A percentile compares a stretch with the other conserved stretches of the same genome.
These are phyloP conservation scores for Muntiacus muntjak DNA, from an alignment of 2,113 vertebrate species.

Conservation along the genomic window DNA sequence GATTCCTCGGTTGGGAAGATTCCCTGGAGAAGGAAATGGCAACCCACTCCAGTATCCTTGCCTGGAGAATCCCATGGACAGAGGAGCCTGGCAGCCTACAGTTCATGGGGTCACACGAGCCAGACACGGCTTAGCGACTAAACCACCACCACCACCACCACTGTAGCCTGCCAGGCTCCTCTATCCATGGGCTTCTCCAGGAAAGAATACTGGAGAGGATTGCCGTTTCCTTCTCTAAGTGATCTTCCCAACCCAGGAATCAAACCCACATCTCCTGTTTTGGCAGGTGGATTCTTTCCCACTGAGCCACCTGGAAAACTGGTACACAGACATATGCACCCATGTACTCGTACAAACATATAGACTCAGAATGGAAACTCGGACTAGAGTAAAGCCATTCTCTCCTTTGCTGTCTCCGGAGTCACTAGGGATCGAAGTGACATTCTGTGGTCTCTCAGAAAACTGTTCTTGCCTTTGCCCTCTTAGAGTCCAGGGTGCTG, in stretches of 20 bases:
- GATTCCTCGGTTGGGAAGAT: not conserved
- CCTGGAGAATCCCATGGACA: not conserved
- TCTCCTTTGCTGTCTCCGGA: not conserved
- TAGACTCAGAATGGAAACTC: not conserved
- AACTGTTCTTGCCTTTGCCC: not conserved
- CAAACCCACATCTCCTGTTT: not conserved
- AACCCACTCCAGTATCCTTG: not conserved
- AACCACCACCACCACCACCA: not conserved
- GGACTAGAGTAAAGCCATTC: not conserved
- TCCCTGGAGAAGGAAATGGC: not conserved
- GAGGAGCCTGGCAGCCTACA: not conserved
- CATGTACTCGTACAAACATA: not conserved
- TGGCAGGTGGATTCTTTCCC: not conserved
- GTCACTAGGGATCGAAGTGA: not conserved
- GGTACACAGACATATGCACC: no score
- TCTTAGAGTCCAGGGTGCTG: not conserved
- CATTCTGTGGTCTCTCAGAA: not conserved
- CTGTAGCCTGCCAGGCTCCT: not conserved
- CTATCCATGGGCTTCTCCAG: not conserved
- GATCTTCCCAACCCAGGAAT: not conserved
- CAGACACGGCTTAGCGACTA: rapidly evolving
- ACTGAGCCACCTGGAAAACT: not conserved
- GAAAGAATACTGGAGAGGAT: not conserved
- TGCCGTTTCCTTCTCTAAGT: not conserved
- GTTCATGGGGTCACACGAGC: not conserved